Percentiles rank a stretch among this genome's conserved stretches.
phyloP scores from a whole-genome alignment of 1,140 invertebrate genomes.

The Holotrichia oblita region DNA sequence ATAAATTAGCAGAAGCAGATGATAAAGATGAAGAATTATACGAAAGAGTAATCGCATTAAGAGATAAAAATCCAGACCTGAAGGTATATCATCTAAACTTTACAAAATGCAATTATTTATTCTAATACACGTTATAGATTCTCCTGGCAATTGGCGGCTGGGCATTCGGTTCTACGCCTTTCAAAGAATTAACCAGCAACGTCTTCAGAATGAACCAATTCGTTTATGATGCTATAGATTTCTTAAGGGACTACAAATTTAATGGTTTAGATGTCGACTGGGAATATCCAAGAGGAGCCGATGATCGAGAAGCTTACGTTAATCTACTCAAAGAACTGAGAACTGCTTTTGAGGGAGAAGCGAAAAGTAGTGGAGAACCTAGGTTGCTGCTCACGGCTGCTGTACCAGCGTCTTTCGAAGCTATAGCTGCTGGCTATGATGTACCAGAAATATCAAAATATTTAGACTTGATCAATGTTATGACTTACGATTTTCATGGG shows the following conservation, averaged over 20 bases:
- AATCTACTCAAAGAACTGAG: constrained; percentile 85
- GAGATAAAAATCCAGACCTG: constrained; percentile 89
- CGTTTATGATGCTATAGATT: constrained; percentile 93
- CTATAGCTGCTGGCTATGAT: constrained; percentile 92
- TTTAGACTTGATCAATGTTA: constrained; percentile 92
- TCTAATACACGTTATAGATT: constrained; percentile 65
- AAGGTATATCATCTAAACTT: constrained; percentile 68
- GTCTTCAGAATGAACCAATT: constrained; percentile 95
- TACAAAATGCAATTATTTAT: neutral
- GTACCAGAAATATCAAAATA: constrained; percentile 94
- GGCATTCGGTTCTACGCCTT: constrained; percentile 92
- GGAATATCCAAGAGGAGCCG: constrained; percentile 92
- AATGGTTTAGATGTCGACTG: constrained; percentile 97
- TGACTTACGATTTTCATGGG: constrained; percentile 96
- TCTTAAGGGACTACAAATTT: constrained; percentile 90
- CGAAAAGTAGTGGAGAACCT: constrained; percentile 79
- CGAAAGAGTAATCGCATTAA: constrained; percentile 81
- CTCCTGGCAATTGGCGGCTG: constrained; percentile 93
- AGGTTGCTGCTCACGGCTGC: constrained; percentile 88
- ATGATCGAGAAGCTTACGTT: constrained; percentile 84
- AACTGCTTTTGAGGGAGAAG: constrained; percentile 83
- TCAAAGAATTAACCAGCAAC: constrained; percentile 91
- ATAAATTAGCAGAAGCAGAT: constrained; percentile 78
- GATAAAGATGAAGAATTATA: constrained; percentile 88
- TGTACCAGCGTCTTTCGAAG: constrained; percentile 92